These are phyloP conservation scores for Plecotus auritus DNA, from an alignment of 2,113 vertebrate species.

Conservation along the genomic window DNA sequence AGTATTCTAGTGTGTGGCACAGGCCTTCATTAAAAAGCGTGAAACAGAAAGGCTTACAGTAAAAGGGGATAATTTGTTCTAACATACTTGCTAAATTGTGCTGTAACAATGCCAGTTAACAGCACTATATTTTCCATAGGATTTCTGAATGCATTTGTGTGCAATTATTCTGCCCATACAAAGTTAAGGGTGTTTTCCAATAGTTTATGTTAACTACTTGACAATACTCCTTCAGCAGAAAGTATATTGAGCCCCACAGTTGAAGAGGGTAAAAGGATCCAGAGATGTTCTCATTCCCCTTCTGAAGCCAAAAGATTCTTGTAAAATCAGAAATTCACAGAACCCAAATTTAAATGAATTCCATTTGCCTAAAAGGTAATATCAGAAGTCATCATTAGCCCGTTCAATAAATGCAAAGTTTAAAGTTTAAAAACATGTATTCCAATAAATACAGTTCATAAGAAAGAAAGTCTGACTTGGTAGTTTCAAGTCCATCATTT, in stretches of 20 bases:
- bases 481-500: not conserved
- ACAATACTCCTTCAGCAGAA: conserved; percentile 70
- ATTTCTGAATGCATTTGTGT: conserved; percentile 77
- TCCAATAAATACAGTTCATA: not conserved
- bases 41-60: conserved; percentile 85
- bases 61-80: conserved; percentile 88
- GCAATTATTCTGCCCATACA: conserved; percentile 72
- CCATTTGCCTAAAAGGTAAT: conserved; percentile 21
- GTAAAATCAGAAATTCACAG: conserved; percentile 61
- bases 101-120: conserved; percentile 82
- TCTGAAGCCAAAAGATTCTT: conserved; percentile 60
- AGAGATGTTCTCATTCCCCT: conserved; percentile 65
- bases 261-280: conserved; percentile 67
- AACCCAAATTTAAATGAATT: conserved; percentile 47
- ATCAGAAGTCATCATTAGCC: not conserved
- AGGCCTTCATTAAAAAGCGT: conserved; percentile 87
- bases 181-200: conserved; percentile 68
- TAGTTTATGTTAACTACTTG: conserved; percentile 75
- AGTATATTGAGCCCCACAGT: conserved; percentile 47
- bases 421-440: not conserved
- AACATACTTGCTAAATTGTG: conserved; percentile 86
- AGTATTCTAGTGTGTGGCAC: conserved; percentile 90
- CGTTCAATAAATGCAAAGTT: not conserved
- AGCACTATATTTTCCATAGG: conserved; percentile 79
- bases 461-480: not conserved